phyloP scores from a whole-genome alignment of 2,113 vertebrate genomes.

The Tyrannus savana region DNA sequence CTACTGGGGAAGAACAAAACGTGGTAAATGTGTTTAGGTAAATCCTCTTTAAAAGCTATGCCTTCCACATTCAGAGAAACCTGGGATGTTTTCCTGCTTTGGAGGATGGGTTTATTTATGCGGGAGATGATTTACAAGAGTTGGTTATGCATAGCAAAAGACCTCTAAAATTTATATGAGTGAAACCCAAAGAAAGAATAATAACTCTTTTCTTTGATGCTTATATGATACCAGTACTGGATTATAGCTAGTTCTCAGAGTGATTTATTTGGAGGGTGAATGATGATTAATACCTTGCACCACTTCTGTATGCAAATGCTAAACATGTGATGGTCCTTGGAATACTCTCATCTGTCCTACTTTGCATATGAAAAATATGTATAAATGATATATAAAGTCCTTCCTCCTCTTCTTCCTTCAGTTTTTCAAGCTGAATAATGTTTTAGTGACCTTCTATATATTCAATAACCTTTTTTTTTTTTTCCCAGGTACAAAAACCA shows the following conservation, averaged over 20 bases:
- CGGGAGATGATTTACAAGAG: not conserved
- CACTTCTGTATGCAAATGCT: not conserved
- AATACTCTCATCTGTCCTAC: not conserved
- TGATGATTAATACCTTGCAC: not conserved
- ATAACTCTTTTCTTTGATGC: not conserved
- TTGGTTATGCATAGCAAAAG: not conserved
- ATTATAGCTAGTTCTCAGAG: not conserved
- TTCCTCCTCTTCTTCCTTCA: not conserved
- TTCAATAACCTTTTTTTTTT: not conserved
- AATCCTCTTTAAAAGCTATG: not conserved
- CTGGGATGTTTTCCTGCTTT: not conserved
- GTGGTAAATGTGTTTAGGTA: not conserved
- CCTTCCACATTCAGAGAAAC: not conserved
- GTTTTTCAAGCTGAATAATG: not conserved
- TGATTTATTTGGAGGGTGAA: not conserved
- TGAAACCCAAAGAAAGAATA: not conserved
- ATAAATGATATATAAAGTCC: not conserved
- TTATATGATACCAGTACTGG: not conserved
- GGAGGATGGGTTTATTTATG: not conserved
- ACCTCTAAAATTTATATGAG: not conserved
- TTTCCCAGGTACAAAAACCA: not conserved
- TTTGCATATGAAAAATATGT: not conserved
- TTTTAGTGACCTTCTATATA: not conserved
- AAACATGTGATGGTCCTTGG: not conserved
- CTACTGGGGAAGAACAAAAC: not conserved